Evolutionary conservation across 2,797 vertebrate genomes (phyloP).

Genomic region (Tachyglossus aculeatus): DNA sequence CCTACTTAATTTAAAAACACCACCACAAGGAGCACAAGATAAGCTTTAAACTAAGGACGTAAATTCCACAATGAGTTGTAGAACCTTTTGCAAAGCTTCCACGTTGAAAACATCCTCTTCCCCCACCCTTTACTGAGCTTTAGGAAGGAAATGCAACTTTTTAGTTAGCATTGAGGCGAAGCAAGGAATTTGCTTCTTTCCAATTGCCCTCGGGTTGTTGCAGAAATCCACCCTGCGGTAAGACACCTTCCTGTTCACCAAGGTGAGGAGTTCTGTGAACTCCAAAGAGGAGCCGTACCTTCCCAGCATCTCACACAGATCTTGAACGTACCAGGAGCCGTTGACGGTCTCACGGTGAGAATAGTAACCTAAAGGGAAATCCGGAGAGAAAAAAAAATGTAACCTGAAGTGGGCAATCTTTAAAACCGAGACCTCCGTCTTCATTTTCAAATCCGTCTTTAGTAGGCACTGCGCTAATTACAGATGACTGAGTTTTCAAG

Average conservation of each 20-base stretch:
- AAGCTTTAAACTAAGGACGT: not conserved
- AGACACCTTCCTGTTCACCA: slow-evolving; percentile 93
- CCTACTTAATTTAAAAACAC: too few relatives aligned
- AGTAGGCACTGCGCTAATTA: too few relatives aligned
- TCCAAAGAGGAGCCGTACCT: slow-evolving; percentile 81
- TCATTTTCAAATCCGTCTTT: not conserved
- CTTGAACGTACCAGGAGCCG: slow-evolving; percentile 97
- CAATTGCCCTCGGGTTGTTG: slow-evolving; percentile 73
- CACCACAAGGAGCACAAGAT: too few relatives aligned
- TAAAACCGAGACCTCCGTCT: too few relatives aligned
- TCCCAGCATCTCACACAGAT: slow-evolving; percentile 84
- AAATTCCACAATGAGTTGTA: not conserved
- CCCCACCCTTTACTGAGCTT: slow-evolving; percentile 59
- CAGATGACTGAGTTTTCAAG: not conserved
- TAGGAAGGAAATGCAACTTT: slow-evolving; percentile 89
- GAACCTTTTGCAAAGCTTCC: not conserved
- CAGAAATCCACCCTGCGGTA: slow-evolving; percentile 77
- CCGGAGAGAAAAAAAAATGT: not conserved
- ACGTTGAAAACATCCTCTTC: not conserved
- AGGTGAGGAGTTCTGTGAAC: slow-evolving; percentile 90
- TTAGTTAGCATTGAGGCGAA: slow-evolving; percentile 98
- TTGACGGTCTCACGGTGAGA: slow-evolving; percentile 88
- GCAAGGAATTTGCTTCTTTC: slow-evolving; percentile 97
- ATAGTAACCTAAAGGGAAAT: slow-evolving; percentile 83
- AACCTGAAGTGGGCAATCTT: too few relatives aligned